phyloP scores from a whole-genome alignment of 2,888 invertebrate genomes.

The Mystacides longicornis region DNA sequence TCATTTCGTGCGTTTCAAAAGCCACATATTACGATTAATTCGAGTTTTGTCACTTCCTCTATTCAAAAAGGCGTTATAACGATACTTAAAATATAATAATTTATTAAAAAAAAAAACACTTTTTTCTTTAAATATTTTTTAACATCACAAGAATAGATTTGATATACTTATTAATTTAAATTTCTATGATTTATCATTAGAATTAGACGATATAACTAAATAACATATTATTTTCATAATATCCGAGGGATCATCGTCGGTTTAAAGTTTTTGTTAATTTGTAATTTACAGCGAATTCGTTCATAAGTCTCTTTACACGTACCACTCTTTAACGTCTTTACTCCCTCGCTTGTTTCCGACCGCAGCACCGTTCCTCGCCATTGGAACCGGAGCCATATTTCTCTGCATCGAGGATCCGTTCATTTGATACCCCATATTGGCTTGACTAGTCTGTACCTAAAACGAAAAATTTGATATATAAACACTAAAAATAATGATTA shows the following conservation, averaged over 20 bases:
- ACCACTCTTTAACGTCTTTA: slow-evolving; percentile 95
- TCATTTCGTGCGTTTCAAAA: not conserved
- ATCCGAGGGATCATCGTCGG: too few species aligned
- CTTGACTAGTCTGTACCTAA: slow-evolving; percentile 46
- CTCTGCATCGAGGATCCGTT: slow-evolving; percentile 45
- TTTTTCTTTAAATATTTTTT: not conserved
- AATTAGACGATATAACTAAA: too few species aligned
- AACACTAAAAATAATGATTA: too few species aligned
- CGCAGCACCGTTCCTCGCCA: slow-evolving; percentile 31
- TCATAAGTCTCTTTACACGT: slow-evolving; percentile 65
- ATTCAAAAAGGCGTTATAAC: not conserved
- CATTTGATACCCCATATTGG: slow-evolving; percentile 40
- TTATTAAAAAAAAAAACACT: not conserved
- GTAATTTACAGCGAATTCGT: too few species aligned
- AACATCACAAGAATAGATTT: slow-evolving; percentile 1
- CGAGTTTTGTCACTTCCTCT: not conserved
- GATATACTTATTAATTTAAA: not conserved
- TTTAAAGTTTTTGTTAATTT: too few species aligned
- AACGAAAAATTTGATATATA: too few species aligned
- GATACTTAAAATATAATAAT: not conserved
- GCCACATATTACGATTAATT: too few species aligned
- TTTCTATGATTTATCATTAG: too few species aligned
- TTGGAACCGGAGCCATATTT: slow-evolving; percentile 42
- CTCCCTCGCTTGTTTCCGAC: slow-evolving; percentile 60
- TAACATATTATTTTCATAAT: too few species aligned